phyloP scores from a whole-genome alignment of 2,113 vertebrate species.

The Sturnus vulgaris region DNA sequence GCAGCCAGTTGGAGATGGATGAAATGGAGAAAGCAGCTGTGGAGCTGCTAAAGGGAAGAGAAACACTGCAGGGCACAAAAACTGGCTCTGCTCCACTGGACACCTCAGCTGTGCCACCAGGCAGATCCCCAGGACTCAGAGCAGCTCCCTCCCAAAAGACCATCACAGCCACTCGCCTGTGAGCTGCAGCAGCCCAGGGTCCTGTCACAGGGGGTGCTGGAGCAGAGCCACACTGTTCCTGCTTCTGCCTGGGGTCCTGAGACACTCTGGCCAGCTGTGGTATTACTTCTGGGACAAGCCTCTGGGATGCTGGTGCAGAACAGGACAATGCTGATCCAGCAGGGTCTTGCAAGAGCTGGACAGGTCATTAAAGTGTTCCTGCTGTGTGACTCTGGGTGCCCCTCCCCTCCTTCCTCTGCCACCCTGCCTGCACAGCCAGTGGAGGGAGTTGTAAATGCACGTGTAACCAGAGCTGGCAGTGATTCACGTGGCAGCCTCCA shows the following conservation, averaged over 20 bases:
- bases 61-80: not conserved
- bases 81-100: not conserved
- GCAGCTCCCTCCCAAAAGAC: not conserved
- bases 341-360: not conserved
- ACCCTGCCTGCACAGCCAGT: not conserved
- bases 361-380: slow-evolving; percentile 60
- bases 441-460: not conserved
- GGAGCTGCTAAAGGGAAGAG: slow-evolving; percentile 70
- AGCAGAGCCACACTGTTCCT: not conserved
- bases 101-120: not conserved
- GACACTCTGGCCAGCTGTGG: not conserved
- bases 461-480: not conserved
- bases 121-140: not conserved
- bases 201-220: not conserved
- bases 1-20: slow-evolving; percentile 70
- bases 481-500: not conserved
- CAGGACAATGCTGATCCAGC: not conserved
- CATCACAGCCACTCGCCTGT: not conserved
- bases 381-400: not conserved
- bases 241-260: not conserved
- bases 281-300: not conserved
- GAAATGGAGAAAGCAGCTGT: slow-evolving; percentile 76
- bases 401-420: not conserved
- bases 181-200: not conserved
- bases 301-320: not conserved